Percentiles rank a stretch among this genome's conserved stretches.
Evolutionary conservation across 2,797 vertebrate genomes (phyloP).

Genomic region (Oreortyx pictus): DNA sequence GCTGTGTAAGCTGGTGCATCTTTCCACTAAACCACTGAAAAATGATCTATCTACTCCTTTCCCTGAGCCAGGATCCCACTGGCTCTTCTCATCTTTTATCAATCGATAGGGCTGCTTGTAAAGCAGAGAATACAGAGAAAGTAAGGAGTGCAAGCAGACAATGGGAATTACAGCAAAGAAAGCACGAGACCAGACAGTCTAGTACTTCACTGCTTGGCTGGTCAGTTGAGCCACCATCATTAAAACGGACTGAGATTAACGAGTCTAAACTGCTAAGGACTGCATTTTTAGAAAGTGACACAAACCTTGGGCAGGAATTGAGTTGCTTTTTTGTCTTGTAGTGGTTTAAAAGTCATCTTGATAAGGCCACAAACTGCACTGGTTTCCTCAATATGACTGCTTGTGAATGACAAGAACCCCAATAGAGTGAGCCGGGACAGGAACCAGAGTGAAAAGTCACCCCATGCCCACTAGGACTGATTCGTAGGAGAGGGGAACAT

Average conservation of each 20-base stretch:
- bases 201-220: conserved; percentile 22
- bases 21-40: background rate
- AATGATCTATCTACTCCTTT: background rate
- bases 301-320: background rate
- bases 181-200: background rate
- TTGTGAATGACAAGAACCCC: background rate
- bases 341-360: conserved; percentile 44
- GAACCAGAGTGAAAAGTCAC: conserved; percentile 25
- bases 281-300: conserved; percentile 39
- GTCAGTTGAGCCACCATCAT: background rate
- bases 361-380: conserved; percentile 75
- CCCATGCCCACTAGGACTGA: background rate
- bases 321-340: conserved; percentile 46
- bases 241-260: conserved; percentile 45
- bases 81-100: conserved; percentile 50
- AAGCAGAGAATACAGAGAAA: conserved; percentile 40
- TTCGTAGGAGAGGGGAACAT: conserved; percentile 18
- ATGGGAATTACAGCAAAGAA: conserved; percentile 40
- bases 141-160: conserved; percentile 64
- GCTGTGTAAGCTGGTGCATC: background rate
- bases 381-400: conserved; percentile 41
- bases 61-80: background rate
- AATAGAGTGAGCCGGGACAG: background rate
- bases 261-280: conserved; percentile 1
- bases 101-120: conserved; percentile 25